phyloP scores from a whole-genome alignment of 2,888 invertebrate genomes.

The Tenodera sinensis region DNA sequence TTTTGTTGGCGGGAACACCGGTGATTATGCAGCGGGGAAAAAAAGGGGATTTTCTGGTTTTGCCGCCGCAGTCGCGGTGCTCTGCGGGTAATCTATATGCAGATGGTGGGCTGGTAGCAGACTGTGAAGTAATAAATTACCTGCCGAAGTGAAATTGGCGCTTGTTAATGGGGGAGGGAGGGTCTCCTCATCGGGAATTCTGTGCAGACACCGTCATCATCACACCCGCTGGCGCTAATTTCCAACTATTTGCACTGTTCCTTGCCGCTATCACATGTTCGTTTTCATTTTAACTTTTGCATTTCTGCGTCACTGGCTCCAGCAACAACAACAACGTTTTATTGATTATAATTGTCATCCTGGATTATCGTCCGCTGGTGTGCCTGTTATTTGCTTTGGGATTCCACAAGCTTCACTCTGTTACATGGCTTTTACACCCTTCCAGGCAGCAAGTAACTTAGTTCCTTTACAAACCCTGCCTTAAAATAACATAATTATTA shows the following conservation, averaged over 20 bases:
- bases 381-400: too few species aligned
- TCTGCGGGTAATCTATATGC: neutral
- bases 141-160: conserved; percentile 14
- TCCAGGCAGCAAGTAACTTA: too few species aligned
- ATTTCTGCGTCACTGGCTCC: too few species aligned
- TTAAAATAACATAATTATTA: too few species aligned
- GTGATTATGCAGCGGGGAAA: neutral
- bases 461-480: too few species aligned
- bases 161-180: conserved; percentile 11
- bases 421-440: too few species aligned
- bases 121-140: conserved; percentile 21
- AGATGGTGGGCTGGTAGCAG: conserved; percentile 1
- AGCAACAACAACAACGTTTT: too few species aligned
- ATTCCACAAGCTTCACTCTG: too few species aligned
- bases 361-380: too few species aligned
- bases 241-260: conserved; percentile 1
- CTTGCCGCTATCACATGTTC: neutral
- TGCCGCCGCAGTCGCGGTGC: neutral
- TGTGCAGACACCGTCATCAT: neutral
- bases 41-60: neutral
- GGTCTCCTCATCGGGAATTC: conserved; percentile 16
- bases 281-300: neutral
- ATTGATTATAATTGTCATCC: too few species aligned
- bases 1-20: too few species aligned
- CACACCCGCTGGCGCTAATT: conserved; percentile 7